Conservation (phyloP, 1,140 invertebrate genomes). For the Linepithema humile region DNA sequence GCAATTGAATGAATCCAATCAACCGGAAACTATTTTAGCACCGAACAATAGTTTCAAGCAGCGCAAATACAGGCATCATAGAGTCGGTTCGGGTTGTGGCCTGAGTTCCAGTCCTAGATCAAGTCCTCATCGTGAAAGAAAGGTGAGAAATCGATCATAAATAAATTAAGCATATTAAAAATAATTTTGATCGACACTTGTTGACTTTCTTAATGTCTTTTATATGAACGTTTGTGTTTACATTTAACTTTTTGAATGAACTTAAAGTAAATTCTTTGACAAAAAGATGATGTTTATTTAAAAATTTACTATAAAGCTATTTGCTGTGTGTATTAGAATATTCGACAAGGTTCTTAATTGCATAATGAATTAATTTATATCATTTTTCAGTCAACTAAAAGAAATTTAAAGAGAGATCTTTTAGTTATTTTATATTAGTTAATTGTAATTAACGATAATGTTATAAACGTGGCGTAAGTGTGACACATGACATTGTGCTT, state of each 20-base stretch:
- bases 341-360: not conserved
- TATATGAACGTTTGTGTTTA: too few species aligned
- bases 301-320: not conserved
- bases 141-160: conserved; percentile 64
- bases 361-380: not conserved
- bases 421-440: conserved; percentile 10
- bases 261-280: not conserved
- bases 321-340: not conserved
- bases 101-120: conserved; percentile 84
- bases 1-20: conserved; percentile 86
- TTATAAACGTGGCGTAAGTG: not conserved
- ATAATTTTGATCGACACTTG: not conserved
- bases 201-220: not conserved
- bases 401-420: not conserved
- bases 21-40: conserved; percentile 85
- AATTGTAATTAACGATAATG: not conserved
- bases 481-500: not conserved
- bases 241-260: not conserved
- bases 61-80: conserved; percentile 85
- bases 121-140: conserved; percentile 85
- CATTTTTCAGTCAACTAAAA: conserved; percentile 13
- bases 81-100: conserved; percentile 86
- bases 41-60: conserved; percentile 81
- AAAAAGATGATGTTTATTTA: not conserved
- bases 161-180: not conserved